Percentiles rank a stretch among this genome's conserved stretches.
phyloP scores from a whole-genome alignment of 1,140 invertebrate genomes.

The Latrodectus geometricus region DNA sequence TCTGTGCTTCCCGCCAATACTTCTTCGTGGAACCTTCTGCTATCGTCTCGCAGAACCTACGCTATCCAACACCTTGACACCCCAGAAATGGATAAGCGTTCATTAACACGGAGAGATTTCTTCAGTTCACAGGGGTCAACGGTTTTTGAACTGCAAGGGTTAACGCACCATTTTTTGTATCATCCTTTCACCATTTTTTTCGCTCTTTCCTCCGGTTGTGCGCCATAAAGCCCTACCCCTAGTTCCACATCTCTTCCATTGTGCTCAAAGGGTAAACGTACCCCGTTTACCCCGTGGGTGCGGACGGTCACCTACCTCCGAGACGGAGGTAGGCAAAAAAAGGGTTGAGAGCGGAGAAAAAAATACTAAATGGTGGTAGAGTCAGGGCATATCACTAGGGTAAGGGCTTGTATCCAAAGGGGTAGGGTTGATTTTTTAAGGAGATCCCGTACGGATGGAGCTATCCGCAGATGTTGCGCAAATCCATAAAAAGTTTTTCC shows the following conservation, averaged over 20 bases:
- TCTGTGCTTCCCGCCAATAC: not conserved
- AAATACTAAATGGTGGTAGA: conserved; percentile 16
- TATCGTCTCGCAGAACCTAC: not conserved
- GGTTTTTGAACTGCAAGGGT: conserved; percentile 28
- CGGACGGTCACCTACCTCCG: conserved; percentile 11
- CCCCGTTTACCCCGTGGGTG: conserved; percentile 21
- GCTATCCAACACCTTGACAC: not conserved
- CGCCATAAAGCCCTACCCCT: conserved; percentile 15
- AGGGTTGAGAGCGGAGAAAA: conserved; percentile 9
- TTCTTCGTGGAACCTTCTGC: not conserved
- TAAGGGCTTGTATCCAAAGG: not conserved
- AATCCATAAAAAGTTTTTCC: conserved; percentile 12
- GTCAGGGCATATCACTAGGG: not conserved
- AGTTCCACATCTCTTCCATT: conserved; percentile 20
- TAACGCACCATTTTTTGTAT: conserved; percentile 13
- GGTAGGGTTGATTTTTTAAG: conserved; percentile 23
- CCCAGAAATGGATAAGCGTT: not conserved
- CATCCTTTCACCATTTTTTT: conserved; percentile 10
- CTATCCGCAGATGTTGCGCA: conserved; percentile 27
- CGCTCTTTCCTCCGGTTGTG: not conserved
- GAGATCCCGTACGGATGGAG: conserved; percentile 28
- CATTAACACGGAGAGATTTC: conserved; percentile 8
- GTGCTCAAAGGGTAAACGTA: conserved; percentile 35
- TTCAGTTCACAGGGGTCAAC: conserved; percentile 23
- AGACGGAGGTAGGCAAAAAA: conserved; percentile 1